Evolutionary conservation across 2,113 vertebrate genomes (phyloP), one percentile per base, ranked within the genome.

Genomic region (Phocoena phocoena): DNA sequence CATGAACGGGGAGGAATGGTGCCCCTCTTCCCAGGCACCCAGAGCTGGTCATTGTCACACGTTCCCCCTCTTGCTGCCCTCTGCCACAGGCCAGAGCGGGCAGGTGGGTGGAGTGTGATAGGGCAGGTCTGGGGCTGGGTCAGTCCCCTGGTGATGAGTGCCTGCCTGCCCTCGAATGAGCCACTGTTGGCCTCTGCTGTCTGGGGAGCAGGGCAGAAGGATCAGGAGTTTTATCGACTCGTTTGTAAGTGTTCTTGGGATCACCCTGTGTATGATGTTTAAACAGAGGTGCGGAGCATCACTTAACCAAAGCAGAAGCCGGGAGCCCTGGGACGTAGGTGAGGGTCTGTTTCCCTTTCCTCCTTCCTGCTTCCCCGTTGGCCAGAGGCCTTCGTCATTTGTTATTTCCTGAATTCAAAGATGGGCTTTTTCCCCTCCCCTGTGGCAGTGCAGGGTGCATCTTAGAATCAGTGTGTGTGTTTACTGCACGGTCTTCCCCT

Each of bases 221-320:
- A 90, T 86, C 28, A 93, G 83, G 95, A 18, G 63, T 94, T 89
- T 74, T 96, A 97, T 74, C 88, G 96, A 94, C 97, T 58, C 1
- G 0, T 33, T 36, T 25, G 55, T 25, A 28, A 28, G 65, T 73
- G 44, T 20, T 83, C 93, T 94, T 76, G 47, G 95, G 47, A 47
- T 0, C 0, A 76, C 91, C 97, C 96, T 94, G 60, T 58, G 21
- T 31, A 0, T 10, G 41, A 83, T 97, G 96, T 23, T 74, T 73
- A 89, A 89, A 68, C 53, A 53, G 73, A 63, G 33, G 63, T 5
- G 21, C 1, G 70, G n/a, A 4, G 36, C 2, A 0, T 38, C 0
- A 0, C 25, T 63, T 63, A 15, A 28, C 14, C 23, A 20, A 25
- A 13, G 21, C 3, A 0, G 2, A 47, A 60, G 62, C 67, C 1